Base-by-base conservation (phyloP, 92 coral and sea anemone genomes). In the Phenganax subtilis region DNA sequence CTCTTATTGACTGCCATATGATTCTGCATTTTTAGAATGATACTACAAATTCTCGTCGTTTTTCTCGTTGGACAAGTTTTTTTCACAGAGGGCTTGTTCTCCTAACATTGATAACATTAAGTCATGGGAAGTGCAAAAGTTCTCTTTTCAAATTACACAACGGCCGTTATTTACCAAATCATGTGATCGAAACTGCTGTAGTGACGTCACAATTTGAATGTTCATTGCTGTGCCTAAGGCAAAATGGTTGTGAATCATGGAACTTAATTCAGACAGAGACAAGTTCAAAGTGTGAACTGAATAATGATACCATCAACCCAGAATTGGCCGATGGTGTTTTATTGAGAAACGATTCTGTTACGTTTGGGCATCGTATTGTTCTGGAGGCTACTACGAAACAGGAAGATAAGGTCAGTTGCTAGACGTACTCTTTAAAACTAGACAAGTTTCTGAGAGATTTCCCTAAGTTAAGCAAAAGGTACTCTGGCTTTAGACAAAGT, bases 141-240 rank as follows among this genome's bases (percentile, higher is more conserved):
- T 76, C 81, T 11, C 12, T 76, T 28, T 76, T 76, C 37, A 59
- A 61, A 37, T 31, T 47, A 20, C 53, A 31, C 67, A 58, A 29
- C 8, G 67, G 60, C 55, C 70, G 81, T 44, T 76, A 76, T 20
- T 55, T 76, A 51, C 81, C 81, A 12, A 44, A 30, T 76, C 81
- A 58, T 69, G 70, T 76, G 55, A 76, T 76, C 55, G 12, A 31
- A 51, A 14, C 57, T 7, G 27, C 44, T 4, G 0, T 7, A 9
- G 81, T 58, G 70, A 76, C 70, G 70, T 76, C 81, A 30, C 69
- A 30, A 14, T 0, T 76, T 12, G 81, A 76, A 57, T 76, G 81
- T 56, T 57, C 81, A 12, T 29, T 76, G 81, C 12, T 30, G 54
- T 76, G 81, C 70, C 6, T 59, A 0, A 59, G 69, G 11, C 67